Base-by-base conservation (phyloP, 2,797 vertebrate genomes). In the Danio jaintianensis region DNA sequence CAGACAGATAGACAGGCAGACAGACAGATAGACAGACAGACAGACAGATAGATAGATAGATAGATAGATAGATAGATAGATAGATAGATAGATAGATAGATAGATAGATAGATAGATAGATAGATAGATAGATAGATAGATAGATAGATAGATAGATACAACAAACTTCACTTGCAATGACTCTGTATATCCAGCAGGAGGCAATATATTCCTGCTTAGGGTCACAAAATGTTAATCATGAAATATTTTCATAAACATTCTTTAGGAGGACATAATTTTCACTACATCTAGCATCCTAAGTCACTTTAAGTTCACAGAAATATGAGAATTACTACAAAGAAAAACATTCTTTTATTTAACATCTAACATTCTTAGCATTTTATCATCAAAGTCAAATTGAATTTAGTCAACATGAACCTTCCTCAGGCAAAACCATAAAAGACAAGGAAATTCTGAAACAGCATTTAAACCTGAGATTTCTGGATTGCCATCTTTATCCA, bases 121-220 rank as follows among this genome's bases (percentile, higher is more conserved):
- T n/a, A n/a, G n/a, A n/a, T n/a, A n/a, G n/a, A n/a, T n/a, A n/a
- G n/a, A n/a, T n/a, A n/a, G n/a, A n/a, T n/a, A n/a, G n/a, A n/a
- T n/a, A n/a, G n/a, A n/a, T n/a, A n/a, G 29, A 29, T 29, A 29
- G 29, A 29, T 29, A 29, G 29, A 29, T 29, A 29, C 29, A 29
- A 29, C 29, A 29, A 29, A 45, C 5, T 13, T 47, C 2, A 47
- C 15, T 47, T 58, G 16, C 38, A 77, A 56, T 58, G 53, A 45
- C 43, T 78, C 8, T 22, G 4, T 61, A 36, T 22, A 42, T 61
- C 76, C 76, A 70, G 53, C 13, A 61, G 66, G 36, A 52, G 76
- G 47, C 55, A 42, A 5, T 78, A 78, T 42, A 61, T 15, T 52
- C 0, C 9, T 38, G 9, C 18, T 52, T 59, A 50, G 6, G 18